Conservation (phyloP, 2,797 vertebrate genomes). For the Rhinogobio ventralis region DNA sequence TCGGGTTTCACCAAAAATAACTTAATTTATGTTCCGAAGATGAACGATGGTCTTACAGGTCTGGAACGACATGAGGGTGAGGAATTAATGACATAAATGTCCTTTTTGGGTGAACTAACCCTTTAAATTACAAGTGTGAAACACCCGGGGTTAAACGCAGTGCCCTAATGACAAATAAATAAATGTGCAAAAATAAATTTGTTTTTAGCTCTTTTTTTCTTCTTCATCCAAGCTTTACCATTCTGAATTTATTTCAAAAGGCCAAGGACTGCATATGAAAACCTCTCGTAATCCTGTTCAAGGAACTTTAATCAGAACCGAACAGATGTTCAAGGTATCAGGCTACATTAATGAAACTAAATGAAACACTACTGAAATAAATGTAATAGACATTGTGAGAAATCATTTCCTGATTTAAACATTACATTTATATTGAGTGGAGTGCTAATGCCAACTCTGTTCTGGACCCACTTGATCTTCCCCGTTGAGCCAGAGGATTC, state of each 20-base stretch:
- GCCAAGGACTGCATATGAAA: background rate
- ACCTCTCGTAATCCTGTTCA: background rate
- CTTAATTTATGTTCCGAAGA: too few relatives aligned
- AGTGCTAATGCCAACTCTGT: background rate
- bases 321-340: background rate
- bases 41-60: too few relatives aligned
- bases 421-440: background rate
- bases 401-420: background rate
- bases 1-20: too few relatives aligned
- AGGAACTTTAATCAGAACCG: background rate
- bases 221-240: background rate
- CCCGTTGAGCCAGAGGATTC: slow-evolving; percentile 27
- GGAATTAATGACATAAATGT: too few relatives aligned
- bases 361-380: slow-evolving; percentile 8
- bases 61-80: too few relatives aligned
- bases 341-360: slow-evolving; percentile 7
- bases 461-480: background rate
- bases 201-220: background rate
- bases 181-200: background rate
- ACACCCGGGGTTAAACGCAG: too few relatives aligned
- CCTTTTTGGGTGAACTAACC: too few relatives aligned
- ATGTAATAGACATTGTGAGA: background rate
- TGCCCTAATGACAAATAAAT: background rate
- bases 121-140: too few relatives aligned
- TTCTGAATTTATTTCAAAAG: background rate